Percentiles rank a stretch among this genome's conserved stretches.
phyloP scores from a whole-genome alignment of 2,888 invertebrate genomes.

The Aporophyla lueneburgensis region DNA sequence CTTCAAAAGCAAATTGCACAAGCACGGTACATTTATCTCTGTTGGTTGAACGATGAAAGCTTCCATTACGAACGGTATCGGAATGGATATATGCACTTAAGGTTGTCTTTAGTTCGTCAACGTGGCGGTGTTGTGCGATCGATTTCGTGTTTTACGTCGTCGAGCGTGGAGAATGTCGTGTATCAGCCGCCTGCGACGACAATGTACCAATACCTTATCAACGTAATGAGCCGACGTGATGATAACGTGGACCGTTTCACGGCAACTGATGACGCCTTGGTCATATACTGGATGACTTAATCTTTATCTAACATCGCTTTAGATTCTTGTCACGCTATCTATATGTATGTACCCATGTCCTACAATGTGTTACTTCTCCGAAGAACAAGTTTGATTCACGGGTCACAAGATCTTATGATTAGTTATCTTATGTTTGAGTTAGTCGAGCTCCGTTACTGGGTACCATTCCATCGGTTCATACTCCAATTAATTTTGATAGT shows the following conservation, averaged over 20 bases:
- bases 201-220: slow-evolving; percentile 56
- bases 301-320: slow-evolving; percentile 54
- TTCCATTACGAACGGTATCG: slow-evolving; percentile 81
- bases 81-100: slow-evolving; percentile 88
- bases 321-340: slow-evolving; percentile 51
- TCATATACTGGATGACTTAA: slow-evolving; percentile 55
- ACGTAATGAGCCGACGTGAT: slow-evolving; percentile 42
- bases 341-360: slow-evolving; percentile 38
- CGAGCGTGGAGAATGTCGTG: slow-evolving; percentile 39
- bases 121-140: slow-evolving; percentile 68
- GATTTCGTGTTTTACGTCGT: slow-evolving; percentile 74
- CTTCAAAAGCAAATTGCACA: slow-evolving; percentile 86
- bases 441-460: slow-evolving; percentile 38
- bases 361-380: slow-evolving; percentile 49
- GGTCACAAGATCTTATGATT: slow-evolving; percentile 60
- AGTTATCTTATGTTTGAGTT: slow-evolving; percentile 63
- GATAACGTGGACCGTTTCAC: slow-evolving; percentile 44
- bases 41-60: slow-evolving; percentile 83
- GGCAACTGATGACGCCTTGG: slow-evolving; percentile 39
- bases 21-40: slow-evolving; percentile 84
- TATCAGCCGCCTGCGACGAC: slow-evolving; percentile 43
- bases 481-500: slow-evolving; percentile 62
- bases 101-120: slow-evolving; percentile 75
- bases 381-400: slow-evolving; percentile 58
- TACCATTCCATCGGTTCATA: slow-evolving; percentile 38